Conservation (phyloP, 2,113 vertebrate species). For the Camelus dromedarius region DNA sequence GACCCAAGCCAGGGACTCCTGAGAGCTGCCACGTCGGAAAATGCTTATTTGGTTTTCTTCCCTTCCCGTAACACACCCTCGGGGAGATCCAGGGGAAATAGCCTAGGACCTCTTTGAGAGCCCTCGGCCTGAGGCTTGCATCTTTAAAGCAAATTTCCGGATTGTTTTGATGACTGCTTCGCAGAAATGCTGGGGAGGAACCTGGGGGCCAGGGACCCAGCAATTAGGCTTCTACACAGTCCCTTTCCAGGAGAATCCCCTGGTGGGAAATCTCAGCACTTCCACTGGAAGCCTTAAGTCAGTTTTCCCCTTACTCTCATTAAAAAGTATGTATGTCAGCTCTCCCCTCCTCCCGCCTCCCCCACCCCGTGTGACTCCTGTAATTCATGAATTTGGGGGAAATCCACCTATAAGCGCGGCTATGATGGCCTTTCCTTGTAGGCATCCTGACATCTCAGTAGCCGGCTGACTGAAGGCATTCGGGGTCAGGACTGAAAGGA, state of each 20-base stretch:
- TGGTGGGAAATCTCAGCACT: not conserved
- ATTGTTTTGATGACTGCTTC: not conserved
- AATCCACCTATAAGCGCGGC: not conserved
- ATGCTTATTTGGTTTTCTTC: not conserved
- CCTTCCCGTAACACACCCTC: not conserved
- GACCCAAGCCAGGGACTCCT: not conserved
- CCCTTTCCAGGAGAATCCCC: not conserved
- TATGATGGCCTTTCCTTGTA: not conserved
- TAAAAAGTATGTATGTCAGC: not conserved
- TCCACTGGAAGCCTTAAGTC: not conserved
- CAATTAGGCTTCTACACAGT: not conserved
- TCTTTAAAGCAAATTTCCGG: constrained; percentile 9
- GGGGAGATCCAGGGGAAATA: not conserved
- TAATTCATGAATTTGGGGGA: not conserved
- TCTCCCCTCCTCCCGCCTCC: not conserved
- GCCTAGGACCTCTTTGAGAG: not conserved
- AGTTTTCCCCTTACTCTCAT: constrained; percentile 19
- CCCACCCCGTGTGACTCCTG: fast-evolving
- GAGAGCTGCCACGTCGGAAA: not conserved
- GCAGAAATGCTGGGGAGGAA: not conserved
- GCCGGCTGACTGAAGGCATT: not conserved
- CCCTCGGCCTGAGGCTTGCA: not conserved
- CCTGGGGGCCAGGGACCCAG: not conserved
- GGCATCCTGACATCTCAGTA: not conserved
- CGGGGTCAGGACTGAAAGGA: not conserved